Evolutionary conservation across 2,113 vertebrate species (phyloP).

Genomic region (Sisor rabdophorus): DNA sequence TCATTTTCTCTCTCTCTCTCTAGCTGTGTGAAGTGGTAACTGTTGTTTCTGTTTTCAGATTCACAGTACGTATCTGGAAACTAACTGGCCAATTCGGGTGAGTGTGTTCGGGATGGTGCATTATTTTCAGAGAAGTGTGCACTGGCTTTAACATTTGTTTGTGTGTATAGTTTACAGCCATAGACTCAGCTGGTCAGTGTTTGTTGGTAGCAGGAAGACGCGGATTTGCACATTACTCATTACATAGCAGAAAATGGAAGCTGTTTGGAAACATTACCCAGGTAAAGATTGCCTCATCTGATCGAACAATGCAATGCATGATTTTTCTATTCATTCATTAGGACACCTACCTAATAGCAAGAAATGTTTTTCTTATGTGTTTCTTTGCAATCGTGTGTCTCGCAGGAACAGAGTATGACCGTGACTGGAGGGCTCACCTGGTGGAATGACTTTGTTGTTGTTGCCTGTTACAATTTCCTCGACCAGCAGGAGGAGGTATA

Average conservation of each 20-base stretch:
- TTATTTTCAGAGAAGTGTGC: no score
- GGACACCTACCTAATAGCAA: no score
- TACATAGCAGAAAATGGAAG: slow-evolving; percentile 97
- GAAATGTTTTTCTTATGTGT: no score
- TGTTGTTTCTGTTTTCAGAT: slow-evolving; percentile 70
- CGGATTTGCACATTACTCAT: slow-evolving; percentile 97
- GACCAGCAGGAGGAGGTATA: slow-evolving; percentile 92
- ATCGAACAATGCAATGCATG: not conserved
- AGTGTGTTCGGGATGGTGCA: slow-evolving; percentile 61
- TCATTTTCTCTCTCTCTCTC: no score
- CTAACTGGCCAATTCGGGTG: slow-evolving; percentile 97
- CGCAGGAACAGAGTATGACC: slow-evolving; percentile 94
- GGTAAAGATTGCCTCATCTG: slow-evolving; percentile 62
- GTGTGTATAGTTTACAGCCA: slow-evolving; percentile 85
- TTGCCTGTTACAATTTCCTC: slow-evolving; percentile 92
- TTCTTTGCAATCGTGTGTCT: not conserved
- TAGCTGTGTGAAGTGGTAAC: not conserved
- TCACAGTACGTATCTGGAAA: slow-evolving; percentile 95
- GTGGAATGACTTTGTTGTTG: slow-evolving; percentile 96
- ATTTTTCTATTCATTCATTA: no score
- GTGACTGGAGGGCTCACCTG: slow-evolving; percentile 95
- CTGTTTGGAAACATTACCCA: slow-evolving; percentile 98
- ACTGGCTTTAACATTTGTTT: not conserved
- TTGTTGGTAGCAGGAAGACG: slow-evolving; percentile 92
- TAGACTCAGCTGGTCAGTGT: slow-evolving; percentile 91